Base-by-base conservation (phyloP, 2,113 vertebrate species). In the Todiramphus saurophagus region DNA sequence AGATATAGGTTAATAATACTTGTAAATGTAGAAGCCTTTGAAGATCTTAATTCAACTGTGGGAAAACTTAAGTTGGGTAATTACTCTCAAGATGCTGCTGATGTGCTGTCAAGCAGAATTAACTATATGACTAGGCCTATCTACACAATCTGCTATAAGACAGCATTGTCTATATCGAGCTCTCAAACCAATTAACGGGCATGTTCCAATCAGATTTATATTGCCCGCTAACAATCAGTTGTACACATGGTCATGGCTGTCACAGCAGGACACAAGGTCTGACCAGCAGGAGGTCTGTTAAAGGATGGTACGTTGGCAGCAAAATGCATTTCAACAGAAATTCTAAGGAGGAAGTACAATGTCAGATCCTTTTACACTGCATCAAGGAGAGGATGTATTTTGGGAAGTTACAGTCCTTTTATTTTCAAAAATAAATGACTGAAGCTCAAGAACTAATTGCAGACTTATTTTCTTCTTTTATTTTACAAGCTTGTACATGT, bases 51-150 rank as follows among this genome's bases (percentile, higher is more conserved):
- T 96, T 97, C 67, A 97, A 97, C 98, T 98, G 98, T 98, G 98
- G 98, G 98, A 99, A 99, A 99, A 98, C 97, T 97, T 97, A 97
- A 98, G 98, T 97, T 97, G 97, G 97, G 97, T 98, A 98, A 98
- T 98, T 98, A 98, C 97, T 98, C 96, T 98, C 96, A 95, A 98
- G 98, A 99, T 97, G 98, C 96, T 92, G 98, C 98, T 98, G 98
- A 97, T 98, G 97, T 98, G 97, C 98, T 98, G 98, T 98, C 98
- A 98, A 98, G 98, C 98, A 98, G 98, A 98, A 99, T 98, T 99
- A 98, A 98, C 98, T 97, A 97, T 96, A 58, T 95, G 97, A 97
- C 98, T 97, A 96, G 96, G 97, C 97, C 97, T 97, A 98, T 98
- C 98, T 96, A 95, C 96, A 98, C 96, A 97, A 96, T 95, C 98